phyloP scores from a whole-genome alignment of 2,113 vertebrate genomes.

The Sylvietta virens region DNA sequence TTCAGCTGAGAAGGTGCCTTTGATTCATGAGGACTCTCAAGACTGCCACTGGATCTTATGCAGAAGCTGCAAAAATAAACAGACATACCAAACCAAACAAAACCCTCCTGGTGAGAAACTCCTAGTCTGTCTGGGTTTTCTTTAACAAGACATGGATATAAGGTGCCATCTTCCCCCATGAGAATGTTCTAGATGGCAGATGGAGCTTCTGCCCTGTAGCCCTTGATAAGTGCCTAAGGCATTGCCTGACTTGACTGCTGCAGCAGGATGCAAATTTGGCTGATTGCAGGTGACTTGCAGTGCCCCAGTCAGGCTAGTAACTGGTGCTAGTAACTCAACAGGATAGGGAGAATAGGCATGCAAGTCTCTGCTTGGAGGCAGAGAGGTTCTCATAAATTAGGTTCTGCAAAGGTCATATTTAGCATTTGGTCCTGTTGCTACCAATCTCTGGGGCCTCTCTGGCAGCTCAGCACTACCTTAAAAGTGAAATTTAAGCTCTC shows the following conservation, averaged over 20 bases:
- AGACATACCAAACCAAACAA: background rate
- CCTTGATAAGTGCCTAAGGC: background rate
- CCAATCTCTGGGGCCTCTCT: background rate
- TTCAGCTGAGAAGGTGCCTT: background rate
- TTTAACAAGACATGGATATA: background rate
- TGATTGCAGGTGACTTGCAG: background rate
- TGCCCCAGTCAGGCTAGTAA: background rate
- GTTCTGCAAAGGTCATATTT: background rate
- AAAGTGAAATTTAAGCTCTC: background rate
- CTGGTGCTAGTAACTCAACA: background rate
- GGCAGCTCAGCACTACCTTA: background rate
- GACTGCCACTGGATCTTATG: background rate
- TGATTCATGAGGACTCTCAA: background rate
- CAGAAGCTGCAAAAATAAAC: background rate
- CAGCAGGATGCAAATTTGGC: background rate
- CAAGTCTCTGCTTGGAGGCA: background rate
- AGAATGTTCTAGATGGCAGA: background rate
- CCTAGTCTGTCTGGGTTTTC: background rate
- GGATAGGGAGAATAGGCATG: background rate
- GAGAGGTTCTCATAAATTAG: background rate
- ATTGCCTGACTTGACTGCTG: accelerated
- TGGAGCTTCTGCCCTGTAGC: background rate
- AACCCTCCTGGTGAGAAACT: background rate
- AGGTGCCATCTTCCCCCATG: background rate
- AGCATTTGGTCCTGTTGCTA: background rate